Conservation (phyloP, 2,797 vertebrate species). For the Cetoscarus ocellatus region DNA sequence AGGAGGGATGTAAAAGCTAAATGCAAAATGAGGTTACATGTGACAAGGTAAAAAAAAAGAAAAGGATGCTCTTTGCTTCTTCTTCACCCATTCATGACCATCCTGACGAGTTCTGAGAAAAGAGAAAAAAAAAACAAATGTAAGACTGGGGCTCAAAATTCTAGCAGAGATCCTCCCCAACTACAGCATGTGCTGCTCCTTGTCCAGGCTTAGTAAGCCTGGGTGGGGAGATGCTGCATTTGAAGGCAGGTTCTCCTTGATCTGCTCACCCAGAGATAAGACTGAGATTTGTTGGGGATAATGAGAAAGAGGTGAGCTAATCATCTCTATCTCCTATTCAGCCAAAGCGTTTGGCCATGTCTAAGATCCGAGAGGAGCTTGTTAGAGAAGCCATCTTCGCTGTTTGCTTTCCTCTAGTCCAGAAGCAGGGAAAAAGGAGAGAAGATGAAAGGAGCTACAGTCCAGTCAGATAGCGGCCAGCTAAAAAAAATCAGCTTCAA, state of each 20-base stretch:
- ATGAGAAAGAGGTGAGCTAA: constrained; percentile 65
- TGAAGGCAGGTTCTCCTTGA: constrained; percentile 51
- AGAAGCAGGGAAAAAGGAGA: constrained; percentile 69
- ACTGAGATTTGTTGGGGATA: constrained; percentile 26
- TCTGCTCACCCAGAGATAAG: constrained; percentile 45
- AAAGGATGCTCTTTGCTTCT: constrained; percentile 51
- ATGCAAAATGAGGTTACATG: constrained; percentile 55
- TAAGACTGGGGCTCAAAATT: constrained; percentile 24
- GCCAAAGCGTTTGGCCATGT: constrained; percentile 75
- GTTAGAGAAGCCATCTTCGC: constrained; percentile 80
- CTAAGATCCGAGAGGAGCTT: constrained; percentile 78
- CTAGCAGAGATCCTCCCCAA: constrained; percentile 55
- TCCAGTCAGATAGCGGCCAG: constrained; percentile 68
- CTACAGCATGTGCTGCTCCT: constrained; percentile 64
- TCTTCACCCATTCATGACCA: constrained; percentile 89
- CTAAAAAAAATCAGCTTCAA: constrained; percentile 72
- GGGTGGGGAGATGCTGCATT: constrained; percentile 68
- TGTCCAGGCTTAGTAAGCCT: constrained; percentile 20
- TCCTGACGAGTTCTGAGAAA: constrained; percentile 85
- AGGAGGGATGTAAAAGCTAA: constrained; percentile 49
- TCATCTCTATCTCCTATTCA: constrained; percentile 75
- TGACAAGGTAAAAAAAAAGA: constrained; percentile 41
- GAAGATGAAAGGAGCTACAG: constrained; percentile 62
- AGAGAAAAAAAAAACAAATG: constrained; percentile 38
- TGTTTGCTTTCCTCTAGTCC: constrained; percentile 76